Evolutionary conservation across 2,113 vertebrate species (phyloP), one percentile per base, ranked within the genome.

Genomic region (Camelus bactrianus): DNA sequence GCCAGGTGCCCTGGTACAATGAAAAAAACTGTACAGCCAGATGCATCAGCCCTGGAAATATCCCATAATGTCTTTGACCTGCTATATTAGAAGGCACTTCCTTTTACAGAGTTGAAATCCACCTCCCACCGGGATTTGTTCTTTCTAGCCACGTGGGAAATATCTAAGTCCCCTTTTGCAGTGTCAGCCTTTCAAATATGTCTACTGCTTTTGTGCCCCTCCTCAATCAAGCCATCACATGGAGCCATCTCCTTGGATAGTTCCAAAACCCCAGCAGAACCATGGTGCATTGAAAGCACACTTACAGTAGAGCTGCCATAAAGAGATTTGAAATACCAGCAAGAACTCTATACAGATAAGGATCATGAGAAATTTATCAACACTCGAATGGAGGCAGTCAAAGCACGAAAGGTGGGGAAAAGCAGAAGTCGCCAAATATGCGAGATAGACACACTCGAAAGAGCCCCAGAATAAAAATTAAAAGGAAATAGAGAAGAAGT

Each of bases 361-460:
- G 82, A 91, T 54, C 56, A 64, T 28, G n/a, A 75, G 52, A 82
- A 92, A 88, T 75, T 95, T 46, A 67, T 56, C 86, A 75, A n/a
- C 46, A 77, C 38, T 83, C n/a, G 69, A 89, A 89, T 54, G 69
- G 50, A 93, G 84, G 28, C 38, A 79, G 73, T 58, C 64, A 92
- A 96, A 67, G 42, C 20, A 42, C 10, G 48, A 62, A 83, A 79
- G 11, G 20, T 64, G n/a, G 48, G 65, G 28, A 92, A 89, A 86
- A 83, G 52, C 48, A 90, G n/a, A 65, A 32, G 64, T 85, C 3
- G 0, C 46, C 26, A 8, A 79, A 75, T 60, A 87, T 62, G 46
- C 52, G 77, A 89, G 64, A 96, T 6, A 75, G 15, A 58, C 50
- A 46, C n/a, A 92, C 28, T 85, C 13, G 0, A 92, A 90, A 70